Percentiles rank a stretch among this genome's conserved stretches.
Conservation (phyloP, 2,888 invertebrate species). For the Monoplex corrugatus region DNA sequence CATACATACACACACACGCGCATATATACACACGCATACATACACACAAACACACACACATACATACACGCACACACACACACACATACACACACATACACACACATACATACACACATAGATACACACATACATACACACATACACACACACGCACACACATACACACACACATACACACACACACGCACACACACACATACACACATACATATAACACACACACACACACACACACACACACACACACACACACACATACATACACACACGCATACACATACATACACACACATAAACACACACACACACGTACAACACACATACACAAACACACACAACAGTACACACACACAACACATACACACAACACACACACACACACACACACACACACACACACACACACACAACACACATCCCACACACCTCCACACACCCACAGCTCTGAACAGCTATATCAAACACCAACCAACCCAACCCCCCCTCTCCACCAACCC, state of each 20-base stretch:
- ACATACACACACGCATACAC: constrained; percentile 23
- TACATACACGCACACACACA: constrained; percentile 46
- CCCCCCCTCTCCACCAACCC: too few species aligned
- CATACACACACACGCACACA: constrained; percentile 51
- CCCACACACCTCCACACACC: too few species aligned
- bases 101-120: constrained; percentile 52
- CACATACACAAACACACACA: too few species aligned
- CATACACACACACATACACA: neutral
- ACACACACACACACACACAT: constrained; percentile 23
- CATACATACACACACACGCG: neutral
- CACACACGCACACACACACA: constrained; percentile 27
- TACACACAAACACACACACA: constrained; percentile 6
- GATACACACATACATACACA: constrained; percentile 51
- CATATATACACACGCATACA: neutral
- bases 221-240: constrained; percentile 10
- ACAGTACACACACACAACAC: too few species aligned
- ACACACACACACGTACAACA: too few species aligned
- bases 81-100: constrained; percentile 54
- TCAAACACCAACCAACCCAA: too few species aligned
- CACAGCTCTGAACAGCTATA: too few species aligned
- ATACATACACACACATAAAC: neutral
- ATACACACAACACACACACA: too few species aligned
- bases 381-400: too few species aligned
- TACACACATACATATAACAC: neutral
- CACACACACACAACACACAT: too few species aligned